Evolutionary conservation across 1,140 invertebrate genomes (phyloP), one percentile per base, ranked within the genome.

Genomic region (Euwallacea similis): DNA sequence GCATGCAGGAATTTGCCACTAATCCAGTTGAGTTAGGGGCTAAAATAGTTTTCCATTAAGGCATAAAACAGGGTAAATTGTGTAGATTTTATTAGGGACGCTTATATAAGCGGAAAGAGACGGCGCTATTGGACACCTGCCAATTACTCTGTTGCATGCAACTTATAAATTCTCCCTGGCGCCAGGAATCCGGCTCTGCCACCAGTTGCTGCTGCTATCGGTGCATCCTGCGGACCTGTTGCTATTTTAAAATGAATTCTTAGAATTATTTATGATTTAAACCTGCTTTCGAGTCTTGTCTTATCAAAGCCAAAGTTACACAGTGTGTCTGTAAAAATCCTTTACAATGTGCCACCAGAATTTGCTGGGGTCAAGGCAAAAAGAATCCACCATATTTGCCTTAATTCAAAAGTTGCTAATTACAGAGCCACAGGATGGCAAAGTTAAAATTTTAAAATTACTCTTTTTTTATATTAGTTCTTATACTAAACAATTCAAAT

Each of bases 131-230:
- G 79, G 79, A 78, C 76, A 80, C 75, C 76, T 79, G 79, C 79
- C 79, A 80, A 80, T 79, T 79, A 79, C 72, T 54, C 74, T 78
- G 76, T 77, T 79, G 78, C 79, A 78, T 80, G 77, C 55, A 66
- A 61, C 62, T 66, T 61, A 66, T 53, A 70, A 61, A 56, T 64
- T 66, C 63, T 61, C 41, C 44, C 11, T 56, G 21, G 11, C 75
- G 78, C 78, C 75, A 78, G 76, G 77, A 78, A 78, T 77, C 77
- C 74, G 68, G 43, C 44, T 72, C 59, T 47, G 72, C 78, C 78
- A 79, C 79, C 75, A 78, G 79, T 80, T 79, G 79, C 79, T 76
- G 56, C 33, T 62, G 46, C 9, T 42, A 53, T 41, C 21, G 21
- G 21, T 50, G 65, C 64, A 55, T 66, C 42, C 42, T 55, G 44